Conservation (phyloP, 2,888 invertebrate genomes). For the Hirtodrosophila confusa region DNA sequence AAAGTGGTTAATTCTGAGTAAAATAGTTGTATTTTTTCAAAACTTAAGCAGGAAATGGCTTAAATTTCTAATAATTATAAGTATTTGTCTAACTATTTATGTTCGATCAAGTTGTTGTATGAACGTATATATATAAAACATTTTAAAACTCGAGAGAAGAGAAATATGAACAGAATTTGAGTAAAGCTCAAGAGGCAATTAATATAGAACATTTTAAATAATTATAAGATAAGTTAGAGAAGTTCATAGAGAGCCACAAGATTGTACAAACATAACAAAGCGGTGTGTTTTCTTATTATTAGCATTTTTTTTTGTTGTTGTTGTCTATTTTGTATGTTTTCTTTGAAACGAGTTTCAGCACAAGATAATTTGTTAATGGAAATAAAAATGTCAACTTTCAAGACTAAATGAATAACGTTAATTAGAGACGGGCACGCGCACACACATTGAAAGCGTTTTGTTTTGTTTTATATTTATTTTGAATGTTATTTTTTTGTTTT, state of each 20-base stretch:
- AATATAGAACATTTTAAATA: constrained; percentile 28
- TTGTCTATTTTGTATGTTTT: constrained; percentile 18
- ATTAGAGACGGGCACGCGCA: constrained; percentile 55
- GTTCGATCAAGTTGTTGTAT: constrained; percentile 4
- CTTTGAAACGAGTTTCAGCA: constrained; percentile 29
- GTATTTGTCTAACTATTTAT: constrained; percentile 4
- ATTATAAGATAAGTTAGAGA: constrained; percentile 16
- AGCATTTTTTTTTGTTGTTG: constrained; percentile 8
- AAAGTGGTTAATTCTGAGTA: no score
- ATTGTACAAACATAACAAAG: constrained; percentile 54
- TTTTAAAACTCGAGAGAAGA: constrained; percentile 6
- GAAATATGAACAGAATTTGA: constrained; percentile 11
- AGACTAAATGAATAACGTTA: constrained; percentile 59
- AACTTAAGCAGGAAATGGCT: constrained; percentile 8
- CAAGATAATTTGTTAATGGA: constrained; percentile 46
- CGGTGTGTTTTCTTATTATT: constrained; percentile 25
- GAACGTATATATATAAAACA: background rate
- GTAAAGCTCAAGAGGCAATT: constrained; percentile 29
- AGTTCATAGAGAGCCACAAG: constrained; percentile 27
- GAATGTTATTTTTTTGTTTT: constrained; percentile 7
- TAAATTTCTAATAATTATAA: background rate
- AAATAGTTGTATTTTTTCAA: no score
- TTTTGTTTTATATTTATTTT: constrained; percentile 40
- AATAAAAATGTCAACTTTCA: constrained; percentile 55
- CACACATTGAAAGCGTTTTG: constrained; percentile 68